Conservation (phyloP, 1,140 invertebrate species). For the Neotoxoptera formosana region DNA sequence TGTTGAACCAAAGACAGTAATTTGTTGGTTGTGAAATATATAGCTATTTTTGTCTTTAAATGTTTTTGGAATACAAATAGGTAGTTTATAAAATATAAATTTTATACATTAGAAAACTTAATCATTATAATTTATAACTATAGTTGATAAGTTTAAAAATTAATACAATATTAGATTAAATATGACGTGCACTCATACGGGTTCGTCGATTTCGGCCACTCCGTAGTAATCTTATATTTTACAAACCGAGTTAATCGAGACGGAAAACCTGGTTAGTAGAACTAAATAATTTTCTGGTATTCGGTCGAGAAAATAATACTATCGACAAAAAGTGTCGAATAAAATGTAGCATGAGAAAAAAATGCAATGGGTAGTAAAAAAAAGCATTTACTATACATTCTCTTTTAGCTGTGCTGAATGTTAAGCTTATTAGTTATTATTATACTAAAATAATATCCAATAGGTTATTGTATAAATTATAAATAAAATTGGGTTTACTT, state of each 20-base stretch:
- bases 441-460: neutral
- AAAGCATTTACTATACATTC: neutral
- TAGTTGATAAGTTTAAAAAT: neutral
- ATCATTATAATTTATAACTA: neutral
- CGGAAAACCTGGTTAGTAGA: neutral
- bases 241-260: neutral
- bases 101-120: neutral
- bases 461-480: neutral
- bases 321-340: neutral
- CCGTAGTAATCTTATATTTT: neutral
- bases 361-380: neutral
- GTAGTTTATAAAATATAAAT: neutral
- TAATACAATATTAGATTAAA: neutral
- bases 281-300: neutral
- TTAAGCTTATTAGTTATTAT: neutral
- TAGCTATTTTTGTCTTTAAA: neutral
- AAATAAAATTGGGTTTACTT: neutral
- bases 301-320: neutral
- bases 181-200: neutral
- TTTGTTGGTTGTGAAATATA: neutral
- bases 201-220: neutral
- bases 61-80: neutral
- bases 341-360: neutral
- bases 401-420: neutral
- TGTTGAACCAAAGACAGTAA: conserved; percentile 2